Percentiles rank a stretch among this genome's conserved stretches.
These are phyloP conservation scores for Peromyscus aztecus DNA, from an alignment of 2,797 vertebrate genomes.

Conservation along the genomic window DNA sequence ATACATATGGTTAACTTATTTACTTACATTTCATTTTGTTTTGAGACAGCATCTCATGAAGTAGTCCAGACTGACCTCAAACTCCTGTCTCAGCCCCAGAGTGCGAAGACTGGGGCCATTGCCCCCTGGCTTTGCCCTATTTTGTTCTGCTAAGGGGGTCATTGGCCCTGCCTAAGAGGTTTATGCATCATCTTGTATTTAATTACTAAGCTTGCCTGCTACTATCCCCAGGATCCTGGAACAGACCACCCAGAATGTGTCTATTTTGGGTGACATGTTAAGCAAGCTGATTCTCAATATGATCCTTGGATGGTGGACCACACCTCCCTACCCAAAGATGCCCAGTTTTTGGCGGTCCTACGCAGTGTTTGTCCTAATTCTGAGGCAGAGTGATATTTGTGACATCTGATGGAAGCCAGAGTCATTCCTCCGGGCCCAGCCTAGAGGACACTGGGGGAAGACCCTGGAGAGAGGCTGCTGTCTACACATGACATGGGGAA, in stretches of 20 bases:
- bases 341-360: background rate
- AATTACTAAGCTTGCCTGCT: background rate
- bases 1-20: background rate
- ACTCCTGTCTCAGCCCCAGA: background rate
- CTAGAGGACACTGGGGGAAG: background rate
- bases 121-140: background rate
- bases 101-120: background rate
- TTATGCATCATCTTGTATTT: background rate
- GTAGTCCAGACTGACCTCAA: background rate
- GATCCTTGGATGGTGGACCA: background rate
- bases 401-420: background rate
- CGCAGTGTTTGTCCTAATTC: background rate
- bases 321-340: rapidly evolving
- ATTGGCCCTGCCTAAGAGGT: background rate
- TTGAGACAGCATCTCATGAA: background rate
- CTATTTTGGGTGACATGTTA: background rate
- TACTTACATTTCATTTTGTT: background rate
- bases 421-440: background rate
- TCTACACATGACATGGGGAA: too few species aligned
- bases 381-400: background rate
- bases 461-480: background rate
- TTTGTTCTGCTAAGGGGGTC: background rate
- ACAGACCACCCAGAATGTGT: background rate
- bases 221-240: background rate
- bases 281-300: background rate